Base-by-base conservation (phyloP, 2,113 vertebrate species). In the Hemichromis elongatus region DNA sequence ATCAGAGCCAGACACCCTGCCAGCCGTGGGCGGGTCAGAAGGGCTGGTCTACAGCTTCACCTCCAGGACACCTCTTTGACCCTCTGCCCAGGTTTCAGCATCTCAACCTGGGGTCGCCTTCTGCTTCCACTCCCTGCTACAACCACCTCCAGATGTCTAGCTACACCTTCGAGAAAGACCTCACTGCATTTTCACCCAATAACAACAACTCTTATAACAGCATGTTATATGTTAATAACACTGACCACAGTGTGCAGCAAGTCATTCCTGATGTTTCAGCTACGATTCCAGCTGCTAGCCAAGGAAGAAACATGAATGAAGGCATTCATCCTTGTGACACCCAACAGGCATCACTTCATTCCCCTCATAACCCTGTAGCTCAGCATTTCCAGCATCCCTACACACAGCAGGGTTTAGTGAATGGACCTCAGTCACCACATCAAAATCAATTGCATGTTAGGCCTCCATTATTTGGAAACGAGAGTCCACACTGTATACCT, bases 11-110 rank as follows among this genome's bases (percentile, higher is more conserved):
- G 61, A 84, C 88, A 56, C 33, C 88, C 56, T 53, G 42, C n/a
- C 90, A 92, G 59, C 70, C 83, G 11, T 95, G 93, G 94, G 87
- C 56, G 16, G 90, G 77, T 33, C 94, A 92, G 59, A 93, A 86
- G 18, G 81, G 84, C 84, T 94, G 92, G 92, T 81, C 86, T 73
- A 7, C 84, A 13, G 59, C 68, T 73, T 55, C 84, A 21, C 78
- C 92, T 10, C 81, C n/a, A 40, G 84, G 50, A 45, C 16, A 68
- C 16, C 10, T 73, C 18, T 57, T 53, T 80, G 19, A 82, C 70
- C 89, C 93, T 47, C 57, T 94, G 9, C 82, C 85, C 42, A 52
- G 68, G 47, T 77, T 94, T 26, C 86, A 92, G 77, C 68, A 82
- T 9, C 88, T 94, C 8, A 89, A 7, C 79, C 83, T 89, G 50